phyloP scores from a whole-genome alignment of 2,888 invertebrate genomes.

The Eutolmus rufibarbis region DNA sequence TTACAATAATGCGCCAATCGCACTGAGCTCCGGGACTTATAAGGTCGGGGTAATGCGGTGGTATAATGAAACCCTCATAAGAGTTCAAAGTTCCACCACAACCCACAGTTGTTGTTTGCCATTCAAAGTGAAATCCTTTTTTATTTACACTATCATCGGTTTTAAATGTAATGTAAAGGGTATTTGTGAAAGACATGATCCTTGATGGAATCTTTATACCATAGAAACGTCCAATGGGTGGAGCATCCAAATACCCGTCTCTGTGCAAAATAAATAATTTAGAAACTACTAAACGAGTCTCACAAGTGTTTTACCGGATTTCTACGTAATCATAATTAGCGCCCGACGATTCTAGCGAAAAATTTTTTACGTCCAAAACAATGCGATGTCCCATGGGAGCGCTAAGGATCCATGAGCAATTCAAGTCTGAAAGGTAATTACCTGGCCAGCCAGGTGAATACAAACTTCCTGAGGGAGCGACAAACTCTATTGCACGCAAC shows the following conservation, averaged over 20 bases:
- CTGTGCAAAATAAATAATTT: conserved; percentile 60
- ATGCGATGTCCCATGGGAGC: conserved; percentile 79
- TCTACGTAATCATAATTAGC: conserved; percentile 76
- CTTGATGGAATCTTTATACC: conserved; percentile 69
- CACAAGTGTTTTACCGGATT: conserved; percentile 66
- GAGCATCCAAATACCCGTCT: conserved; percentile 79
- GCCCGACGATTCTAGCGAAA: conserved; percentile 69
- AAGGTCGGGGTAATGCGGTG: conserved; percentile 83
- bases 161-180: conserved; percentile 76
- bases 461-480: conserved; percentile 72
- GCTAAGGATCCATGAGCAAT: conserved; percentile 82
- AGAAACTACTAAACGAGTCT: background rate
- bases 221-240: conserved; percentile 83
- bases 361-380: conserved; percentile 70
- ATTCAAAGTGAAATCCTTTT: conserved; percentile 75
- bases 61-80: conserved; percentile 77
- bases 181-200: conserved; percentile 78
- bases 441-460: conserved; percentile 82
- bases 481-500: conserved; percentile 77
- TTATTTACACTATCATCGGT: conserved; percentile 71
- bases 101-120: conserved; percentile 72
- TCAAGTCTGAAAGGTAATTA: conserved; percentile 70
- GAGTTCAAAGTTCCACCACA: conserved; percentile 83
- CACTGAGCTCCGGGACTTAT: conserved; percentile 78
- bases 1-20: conserved; percentile 79